Percentiles rank a stretch among this genome's conserved stretches.
phyloP scores from a whole-genome alignment of 2,888 invertebrate species.

The Eupeodes latifasciatus region DNA sequence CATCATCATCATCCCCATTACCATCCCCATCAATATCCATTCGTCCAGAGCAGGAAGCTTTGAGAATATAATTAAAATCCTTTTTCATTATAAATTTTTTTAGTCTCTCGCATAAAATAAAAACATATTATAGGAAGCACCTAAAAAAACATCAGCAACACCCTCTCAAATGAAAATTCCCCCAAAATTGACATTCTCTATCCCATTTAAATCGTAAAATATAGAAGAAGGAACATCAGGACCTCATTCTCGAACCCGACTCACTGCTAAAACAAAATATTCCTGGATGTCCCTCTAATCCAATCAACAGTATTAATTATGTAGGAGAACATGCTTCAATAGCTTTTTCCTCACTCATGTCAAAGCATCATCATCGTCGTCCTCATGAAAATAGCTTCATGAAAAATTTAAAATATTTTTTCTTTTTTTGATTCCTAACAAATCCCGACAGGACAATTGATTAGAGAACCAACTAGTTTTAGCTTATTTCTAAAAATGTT shows the following conservation, averaged over 20 bases:
- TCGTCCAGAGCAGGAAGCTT: constrained; percentile 1
- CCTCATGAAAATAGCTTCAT: constrained; percentile 46
- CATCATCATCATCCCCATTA: neutral
- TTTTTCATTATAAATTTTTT: constrained; percentile 29
- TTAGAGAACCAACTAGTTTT: constrained; percentile 47
- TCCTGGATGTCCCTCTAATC: constrained; percentile 55
- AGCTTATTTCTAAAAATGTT: neutral
- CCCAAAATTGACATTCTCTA: constrained; percentile 47
- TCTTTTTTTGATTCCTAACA: constrained; percentile 34
- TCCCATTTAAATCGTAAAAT: constrained; percentile 9
- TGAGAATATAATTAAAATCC: constrained; percentile 42
- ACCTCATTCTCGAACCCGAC: no score
- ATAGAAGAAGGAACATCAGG: constrained; percentile 13
- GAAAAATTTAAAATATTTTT: constrained; percentile 54
- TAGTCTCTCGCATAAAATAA: neutral
- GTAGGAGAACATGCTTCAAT: constrained; percentile 57
- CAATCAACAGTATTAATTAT: constrained; percentile 72
- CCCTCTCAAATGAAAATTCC: constrained; percentile 8
- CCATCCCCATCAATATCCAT: neutral
- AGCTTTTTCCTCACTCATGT: constrained; percentile 38
- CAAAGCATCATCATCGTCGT: constrained; percentile 52
- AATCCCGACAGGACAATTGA: constrained; percentile 71
- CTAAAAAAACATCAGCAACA: constrained; percentile 8
- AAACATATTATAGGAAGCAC: neutral
- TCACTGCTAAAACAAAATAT: constrained; percentile 13